Conservation (phyloP, 2,888 invertebrate species). For the Sarcophaga variegata region DNA sequence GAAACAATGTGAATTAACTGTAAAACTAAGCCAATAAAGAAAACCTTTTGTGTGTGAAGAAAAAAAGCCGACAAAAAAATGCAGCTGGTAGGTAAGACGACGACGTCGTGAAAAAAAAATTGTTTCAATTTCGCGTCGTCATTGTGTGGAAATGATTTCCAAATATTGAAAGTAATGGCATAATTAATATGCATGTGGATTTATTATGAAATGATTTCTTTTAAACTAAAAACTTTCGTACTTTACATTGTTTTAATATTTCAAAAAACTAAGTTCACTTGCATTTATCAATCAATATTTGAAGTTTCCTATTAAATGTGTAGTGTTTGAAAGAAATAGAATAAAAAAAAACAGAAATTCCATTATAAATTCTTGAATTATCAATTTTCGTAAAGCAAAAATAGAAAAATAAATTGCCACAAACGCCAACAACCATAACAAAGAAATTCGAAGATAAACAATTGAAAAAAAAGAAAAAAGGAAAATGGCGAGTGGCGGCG, state of each 20-base stretch:
- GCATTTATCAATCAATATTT: conserved; percentile 34
- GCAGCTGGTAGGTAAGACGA: conserved; percentile 62
- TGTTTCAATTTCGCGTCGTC: conserved; percentile 77
- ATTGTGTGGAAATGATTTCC: conserved; percentile 71
- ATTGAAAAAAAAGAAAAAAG: conserved; percentile 29
- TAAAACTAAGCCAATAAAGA: conserved; percentile 17
- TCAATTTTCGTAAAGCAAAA: neutral
- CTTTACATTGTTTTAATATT: neutral
- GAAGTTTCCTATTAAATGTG: conserved; percentile 39
- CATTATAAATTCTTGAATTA: neutral
- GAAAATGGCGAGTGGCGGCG: conserved; percentile 73
- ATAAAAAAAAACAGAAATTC: conserved; percentile 11
- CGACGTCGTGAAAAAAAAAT: conserved; percentile 61
- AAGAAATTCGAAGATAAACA: conserved; percentile 25
- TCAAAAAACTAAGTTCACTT: conserved; percentile 26
- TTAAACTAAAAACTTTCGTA: conserved; percentile 1
- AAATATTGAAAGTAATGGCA: conserved; percentile 27
- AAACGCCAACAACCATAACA: conserved; percentile 40
- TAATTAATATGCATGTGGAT: neutral
- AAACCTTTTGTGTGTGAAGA: conserved; percentile 30
- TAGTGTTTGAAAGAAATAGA: conserved; percentile 4
- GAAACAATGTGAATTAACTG: neutral
- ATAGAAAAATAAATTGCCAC: neutral
- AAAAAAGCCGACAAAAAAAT: conserved; percentile 74
- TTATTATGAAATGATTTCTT: neutral